Base-by-base conservation (phyloP, 92 coral and sea anemone species). In the Zoanthus gigantus region DNA sequence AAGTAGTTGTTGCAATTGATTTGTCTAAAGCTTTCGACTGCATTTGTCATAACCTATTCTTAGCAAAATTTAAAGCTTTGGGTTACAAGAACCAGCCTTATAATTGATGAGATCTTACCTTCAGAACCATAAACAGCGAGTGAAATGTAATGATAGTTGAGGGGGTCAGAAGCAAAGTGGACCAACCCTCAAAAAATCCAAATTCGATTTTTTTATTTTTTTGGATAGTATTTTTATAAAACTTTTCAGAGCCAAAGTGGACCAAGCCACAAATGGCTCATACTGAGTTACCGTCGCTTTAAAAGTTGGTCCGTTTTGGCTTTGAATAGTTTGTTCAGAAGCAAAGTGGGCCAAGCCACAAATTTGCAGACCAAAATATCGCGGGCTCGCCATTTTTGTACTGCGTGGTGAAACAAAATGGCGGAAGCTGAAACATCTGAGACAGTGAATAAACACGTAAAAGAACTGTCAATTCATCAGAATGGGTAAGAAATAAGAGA, bases 401-500 rank as follows among this genome's bases (percentile, higher is more conserved):
- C n/a, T 7, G 61, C 78, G 68, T 53, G 81, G 6, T 76, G 66
- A 76, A 88, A 88, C 75, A 88, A 79, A 73, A 88, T 88, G 91
- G 91, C 76, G 28, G 82, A 88, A 68, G 78, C 86, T 58, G 82
- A 83, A 44, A 56, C 83, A 71, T 71, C 54, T 71, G 46, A 37
- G 50, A 52, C 91, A 74, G 85, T 60, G 76, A 82, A 52, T 48
- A 88, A 81, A 81, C 88, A 56, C 87, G 83, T 74, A 88, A 88
- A 73, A 82, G 88, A 82, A 74, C 78, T 29, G 71, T 32, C 30
- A 88, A 82, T 82, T 66, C 88, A 71, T 73, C 83, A 44, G 91
- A 74, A n/a, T 88, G 88, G 91, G 61, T 74, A 69, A 82, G 52
- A 82, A 88, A 88, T 79, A 88, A 88, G 78, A 69, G 82, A 65